A percentile compares a stretch with the other conserved stretches of the same genome.
phyloP scores from a whole-genome alignment of 2,888 invertebrate genomes.

The Melitaea athalia region DNA sequence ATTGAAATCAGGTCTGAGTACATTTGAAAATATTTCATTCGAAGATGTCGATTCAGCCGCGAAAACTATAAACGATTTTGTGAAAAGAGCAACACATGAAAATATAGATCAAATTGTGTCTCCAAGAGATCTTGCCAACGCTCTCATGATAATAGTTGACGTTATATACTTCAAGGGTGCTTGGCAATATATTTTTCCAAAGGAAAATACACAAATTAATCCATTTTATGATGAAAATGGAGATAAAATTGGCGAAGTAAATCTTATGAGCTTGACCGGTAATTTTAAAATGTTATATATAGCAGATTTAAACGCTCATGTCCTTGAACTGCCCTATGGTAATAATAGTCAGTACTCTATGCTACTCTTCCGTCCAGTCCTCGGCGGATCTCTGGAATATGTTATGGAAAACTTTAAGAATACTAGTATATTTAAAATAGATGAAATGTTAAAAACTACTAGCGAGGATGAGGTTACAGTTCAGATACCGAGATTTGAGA shows the following conservation, averaged over 20 bases:
- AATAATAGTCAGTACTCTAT: conserved; percentile 78
- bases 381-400: conserved; percentile 61
- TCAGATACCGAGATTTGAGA: conserved; percentile 83
- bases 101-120: conserved; percentile 61
- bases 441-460: conserved; percentile 61
- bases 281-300: conserved; percentile 50
- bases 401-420: conserved; percentile 77
- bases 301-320: conserved; percentile 50
- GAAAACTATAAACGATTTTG: conserved; percentile 57
- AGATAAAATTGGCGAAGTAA: conserved; percentile 57
- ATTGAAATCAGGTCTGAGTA: conserved; percentile 48
- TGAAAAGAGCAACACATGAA: conserved; percentile 58
- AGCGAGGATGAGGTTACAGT: conserved; percentile 66
- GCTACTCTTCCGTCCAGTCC: conserved; percentile 83
- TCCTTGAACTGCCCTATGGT: conserved; percentile 68
- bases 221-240: conserved; percentile 59
- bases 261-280: conserved; percentile 56
- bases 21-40: conserved; percentile 53
- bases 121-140: conserved; percentile 54
- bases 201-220: conserved; percentile 53
- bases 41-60: conserved; percentile 51
- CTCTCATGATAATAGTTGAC: conserved; percentile 58
- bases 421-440: conserved; percentile 71
- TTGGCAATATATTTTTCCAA: conserved; percentile 58
- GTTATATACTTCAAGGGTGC: conserved; percentile 67